These are phyloP conservation scores for Siderastrea radians DNA, from an alignment of 92 coral and sea anemone species.

Conservation along the genomic window DNA sequence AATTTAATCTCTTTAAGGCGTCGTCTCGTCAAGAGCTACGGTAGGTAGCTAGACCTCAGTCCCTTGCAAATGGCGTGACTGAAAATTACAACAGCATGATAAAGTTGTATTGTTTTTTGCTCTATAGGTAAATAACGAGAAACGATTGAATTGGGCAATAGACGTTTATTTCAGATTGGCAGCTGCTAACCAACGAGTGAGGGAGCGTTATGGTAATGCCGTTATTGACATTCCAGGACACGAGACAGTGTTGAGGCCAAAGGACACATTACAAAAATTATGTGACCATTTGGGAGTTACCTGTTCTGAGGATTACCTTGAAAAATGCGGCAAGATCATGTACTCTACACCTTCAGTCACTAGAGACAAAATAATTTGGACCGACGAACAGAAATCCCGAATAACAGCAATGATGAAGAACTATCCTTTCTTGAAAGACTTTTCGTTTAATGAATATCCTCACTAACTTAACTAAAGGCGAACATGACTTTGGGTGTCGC, in stretches of 20 bases:
- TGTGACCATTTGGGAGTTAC: no score
- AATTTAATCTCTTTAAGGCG: no score
- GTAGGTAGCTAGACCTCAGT: no score
- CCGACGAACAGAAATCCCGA: neutral
- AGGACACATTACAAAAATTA: neutral
- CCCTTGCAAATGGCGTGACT: no score
- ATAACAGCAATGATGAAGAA: neutral
- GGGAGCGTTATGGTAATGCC: constrained; percentile 5
- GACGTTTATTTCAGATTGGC: neutral
- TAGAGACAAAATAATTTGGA: constrained; percentile 12
- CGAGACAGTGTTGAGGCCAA: constrained; percentile 11
- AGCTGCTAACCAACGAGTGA: neutral
- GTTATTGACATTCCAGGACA: constrained; percentile 13
- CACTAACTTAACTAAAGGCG: no score
- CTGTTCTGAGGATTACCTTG: no score
- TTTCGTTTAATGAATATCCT: constrained; percentile 1
- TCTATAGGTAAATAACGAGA: neutral
- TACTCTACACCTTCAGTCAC: constrained; percentile 18
- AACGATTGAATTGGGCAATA: neutral
- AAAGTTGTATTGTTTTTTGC: neutral
- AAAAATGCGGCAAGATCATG: constrained; percentile 7
- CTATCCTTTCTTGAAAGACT: neutral
- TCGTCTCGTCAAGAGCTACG: no score
- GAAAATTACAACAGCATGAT: neutral
- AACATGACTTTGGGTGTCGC: no score